Base-by-base conservation (phyloP, 2,113 vertebrate species). In the Thamnophis sirtalis region DNA sequence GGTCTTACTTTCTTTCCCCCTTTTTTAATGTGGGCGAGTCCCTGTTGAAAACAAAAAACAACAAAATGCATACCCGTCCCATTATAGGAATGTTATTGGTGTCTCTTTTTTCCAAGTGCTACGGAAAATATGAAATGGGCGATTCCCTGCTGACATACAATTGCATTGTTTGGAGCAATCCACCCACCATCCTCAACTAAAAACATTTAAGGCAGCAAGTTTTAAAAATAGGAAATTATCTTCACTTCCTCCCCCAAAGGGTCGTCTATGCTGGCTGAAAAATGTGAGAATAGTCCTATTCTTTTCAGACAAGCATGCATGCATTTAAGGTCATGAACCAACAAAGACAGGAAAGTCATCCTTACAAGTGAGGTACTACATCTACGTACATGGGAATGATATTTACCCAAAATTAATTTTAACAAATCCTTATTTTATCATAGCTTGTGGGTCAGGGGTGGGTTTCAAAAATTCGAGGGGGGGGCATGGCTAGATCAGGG, bases 61-160 rank as follows among this genome's bases (percentile, higher is more conserved):
- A 33, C 19, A 93, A 88, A 86, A 49, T 26, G 4, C 84, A 55
- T 89, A 93, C 86, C 6, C 8, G 56, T 84, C 87, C 87, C 26
- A 19, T 51, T 55, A 33, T 33, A 51, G 54, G 68, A 92, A 1
- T 1, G 0, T 38, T 28, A 50, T 21, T 21, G 19, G 48, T 33
- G 26, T 24, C 92, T 55, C 54, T 90, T 96, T 43, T 43, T 94
- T 92, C 91, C 94, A 58, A 51, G 3, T 54, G 48, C 0, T 0
- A 60, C 53, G 93, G 93, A 94, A 96, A 95, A 24, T 89, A 33
- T 84, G 43, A 22, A 93, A 92, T 0, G 21, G 8, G 9, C 0
- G 0, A 33, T 28, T 94, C 54, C 84, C 60, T 1, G 0, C 43
- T 1, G 3, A 86, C 53, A 9, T 90, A 28, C 1, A 0, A 0